Base-by-base conservation (phyloP, 2,888 invertebrate genomes). In the Zygogramma bicolorata region DNA sequence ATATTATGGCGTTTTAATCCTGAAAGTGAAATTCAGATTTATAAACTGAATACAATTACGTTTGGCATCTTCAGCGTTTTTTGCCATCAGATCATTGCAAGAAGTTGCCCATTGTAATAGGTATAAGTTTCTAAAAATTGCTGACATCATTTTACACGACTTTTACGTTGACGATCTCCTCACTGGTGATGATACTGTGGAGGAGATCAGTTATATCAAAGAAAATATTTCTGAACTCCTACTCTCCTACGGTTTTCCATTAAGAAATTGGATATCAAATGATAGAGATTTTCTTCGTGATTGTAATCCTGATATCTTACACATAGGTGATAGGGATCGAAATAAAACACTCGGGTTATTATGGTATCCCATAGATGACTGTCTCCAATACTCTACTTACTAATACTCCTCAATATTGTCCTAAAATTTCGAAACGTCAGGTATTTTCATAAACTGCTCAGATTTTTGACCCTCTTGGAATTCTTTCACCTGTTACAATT, bases 121-220 rank as follows among this genome's bases (percentile, higher is more conserved):
- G 13, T n/a, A 68, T 22, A 31, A 20, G 2, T 27, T 15, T 18
- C 49, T 49, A 6, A 40, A 61, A 49, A 22, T 63, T 46, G 25
- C 46, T n/a, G 27, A 40, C 5, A 63, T 68, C 40, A 68, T 63
- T 22, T 29, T 49, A n/a, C 15, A 65, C 10, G 74, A 77, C 58
- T 77, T 79, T 61, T 79, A 77, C 60, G 78, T 79, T 4, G 77
- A 79, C 65, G 77, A 78, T 73, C 10, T 77, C 2, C 18, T 75
- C 29, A 75, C 77, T 10, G 77, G 77, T 22, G 34, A 10, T 31
- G 22, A 70, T 0, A 15, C 27, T 18, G 15, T 58, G 15, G 66
- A 57, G 29, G 34, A 70, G 15, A 34, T 71, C 18, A 59, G 5
- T 38, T 18, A 38, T 18, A 53, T 60, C 18, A 10, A 34, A 18